A percentile compares a stretch with the other conserved stretches of the same genome.
These are phyloP conservation scores for Gulo gulo DNA, from an alignment of 2,113 vertebrate genomes.

Conservation along the genomic window DNA sequence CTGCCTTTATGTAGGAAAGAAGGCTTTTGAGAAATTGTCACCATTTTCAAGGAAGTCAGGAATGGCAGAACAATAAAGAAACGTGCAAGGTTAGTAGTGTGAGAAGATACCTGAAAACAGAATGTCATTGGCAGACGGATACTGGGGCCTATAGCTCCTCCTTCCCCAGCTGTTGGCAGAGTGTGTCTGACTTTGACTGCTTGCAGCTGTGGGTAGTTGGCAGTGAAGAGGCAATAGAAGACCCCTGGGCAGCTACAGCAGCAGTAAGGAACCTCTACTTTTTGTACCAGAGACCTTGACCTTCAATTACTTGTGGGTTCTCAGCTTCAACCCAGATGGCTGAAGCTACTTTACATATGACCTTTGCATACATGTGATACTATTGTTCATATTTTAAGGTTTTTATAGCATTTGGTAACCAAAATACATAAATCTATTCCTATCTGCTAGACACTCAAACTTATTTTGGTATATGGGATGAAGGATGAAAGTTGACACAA, in stretches of 20 bases:
- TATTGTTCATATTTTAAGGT: background rate
- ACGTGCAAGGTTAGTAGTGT: background rate
- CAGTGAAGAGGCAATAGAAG: background rate
- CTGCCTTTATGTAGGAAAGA: background rate
- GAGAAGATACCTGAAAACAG: background rate
- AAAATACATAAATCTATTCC: constrained; percentile 35
- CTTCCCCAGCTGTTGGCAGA: background rate
- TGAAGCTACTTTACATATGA: background rate
- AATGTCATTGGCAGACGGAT: background rate
- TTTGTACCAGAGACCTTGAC: background rate
- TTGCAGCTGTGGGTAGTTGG: background rate
- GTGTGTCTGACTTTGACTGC: background rate
- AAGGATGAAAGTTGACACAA: constrained; percentile 32
- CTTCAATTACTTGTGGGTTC: background rate
- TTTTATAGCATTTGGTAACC: background rate
- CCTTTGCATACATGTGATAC: background rate
- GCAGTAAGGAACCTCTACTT: background rate
- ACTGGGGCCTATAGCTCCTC: background rate
- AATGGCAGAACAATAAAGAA: background rate
- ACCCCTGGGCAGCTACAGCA: background rate
- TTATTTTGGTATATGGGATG: background rate
- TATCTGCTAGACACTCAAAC: background rate
- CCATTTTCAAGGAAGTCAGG: background rate
- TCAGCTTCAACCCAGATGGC: background rate
- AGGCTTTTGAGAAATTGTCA: background rate